Evolutionary conservation across 1,140 invertebrate species (phyloP), one percentile per base, ranked within the genome.

Genomic region (Forficula auricularia): DNA sequence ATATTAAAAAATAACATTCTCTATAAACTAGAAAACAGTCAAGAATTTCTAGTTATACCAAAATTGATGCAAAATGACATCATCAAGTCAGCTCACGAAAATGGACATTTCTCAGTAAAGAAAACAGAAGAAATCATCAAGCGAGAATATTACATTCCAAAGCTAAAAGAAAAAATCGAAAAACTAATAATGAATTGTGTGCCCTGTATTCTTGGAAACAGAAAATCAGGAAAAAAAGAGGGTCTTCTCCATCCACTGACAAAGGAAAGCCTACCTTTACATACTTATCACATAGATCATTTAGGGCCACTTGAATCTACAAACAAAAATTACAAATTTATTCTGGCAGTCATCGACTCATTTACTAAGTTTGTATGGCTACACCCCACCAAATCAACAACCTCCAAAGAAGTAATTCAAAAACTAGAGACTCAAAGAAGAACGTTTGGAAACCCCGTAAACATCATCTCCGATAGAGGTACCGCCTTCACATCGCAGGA

Each of bases 311-410:
- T 59, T 33, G 10, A 40, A 2, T 50, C 51, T 27, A 52, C 51
- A 0, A 43, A 38, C 2, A 49, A 47, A 31, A 44, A 47, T 0
- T 51, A 56, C 31, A 19, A 32, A 0, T 51, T 54, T 38, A 22
- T 59, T 2, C 32, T 56, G 2, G 52, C 53, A 0, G 44, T 54
- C 2, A 49, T 57, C 3, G 57, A 59, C 34, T 33, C 49, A 1
- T 58, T 58, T 16, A 54, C 52, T 0, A 58, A 58, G 39, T 58
- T 55, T 41, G 44, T 50, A 4, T 53, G 49, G 27, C 46, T 51
- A 40, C 10, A 27, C 10, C 22, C 22, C 4, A 27, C 22, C 22
- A 27, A 27, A 27, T 27, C 22, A 27, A 27, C 32, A 15, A 51
- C 42, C 18, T 47, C 54, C 1, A 18, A 46, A 8, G 49, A 53